Conservation (phyloP, 2,888 invertebrate species). For the Archaeoteleia sp. region DNA sequence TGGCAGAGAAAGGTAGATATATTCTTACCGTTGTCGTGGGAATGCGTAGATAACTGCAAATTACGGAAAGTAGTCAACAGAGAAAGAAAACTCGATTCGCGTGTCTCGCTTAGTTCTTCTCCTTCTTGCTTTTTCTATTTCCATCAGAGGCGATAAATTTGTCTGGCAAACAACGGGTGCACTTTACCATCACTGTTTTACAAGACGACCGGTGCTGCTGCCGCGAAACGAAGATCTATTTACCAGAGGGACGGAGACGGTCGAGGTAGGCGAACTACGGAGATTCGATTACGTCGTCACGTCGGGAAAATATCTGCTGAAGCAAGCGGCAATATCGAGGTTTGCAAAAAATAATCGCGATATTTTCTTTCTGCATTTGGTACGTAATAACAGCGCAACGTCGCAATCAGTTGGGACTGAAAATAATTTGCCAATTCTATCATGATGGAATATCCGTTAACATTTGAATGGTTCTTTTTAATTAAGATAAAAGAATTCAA, state of each 20-base stretch:
- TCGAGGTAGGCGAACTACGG: slow-evolving; percentile 31
- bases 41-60: slow-evolving; percentile 1
- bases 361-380: slow-evolving; percentile 6
- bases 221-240: slow-evolving; percentile 48
- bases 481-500: background rate
- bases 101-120: background rate
- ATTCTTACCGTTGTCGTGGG: background rate
- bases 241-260: slow-evolving; percentile 27
- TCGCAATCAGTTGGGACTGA: background rate
- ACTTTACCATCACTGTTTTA: slow-evolving; percentile 44
- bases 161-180: slow-evolving; percentile 52
- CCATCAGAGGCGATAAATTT: slow-evolving; percentile 54
- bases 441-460: slow-evolving; percentile 1
- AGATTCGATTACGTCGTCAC: slow-evolving; percentile 46
- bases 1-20: background rate
- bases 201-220: slow-evolving; percentile 21
- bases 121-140: slow-evolving; percentile 1
- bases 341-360: slow-evolving; percentile 16
- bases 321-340: slow-evolving; percentile 16
- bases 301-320: slow-evolving; percentile 26
- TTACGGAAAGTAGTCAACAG: background rate
- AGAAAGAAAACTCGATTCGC: background rate
- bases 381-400: background rate
- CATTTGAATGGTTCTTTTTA: background rate
- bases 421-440: background rate